These are phyloP conservation scores for Zeuzera pyrina DNA, from an alignment of 2,888 invertebrate species.

Conservation along the genomic window DNA sequence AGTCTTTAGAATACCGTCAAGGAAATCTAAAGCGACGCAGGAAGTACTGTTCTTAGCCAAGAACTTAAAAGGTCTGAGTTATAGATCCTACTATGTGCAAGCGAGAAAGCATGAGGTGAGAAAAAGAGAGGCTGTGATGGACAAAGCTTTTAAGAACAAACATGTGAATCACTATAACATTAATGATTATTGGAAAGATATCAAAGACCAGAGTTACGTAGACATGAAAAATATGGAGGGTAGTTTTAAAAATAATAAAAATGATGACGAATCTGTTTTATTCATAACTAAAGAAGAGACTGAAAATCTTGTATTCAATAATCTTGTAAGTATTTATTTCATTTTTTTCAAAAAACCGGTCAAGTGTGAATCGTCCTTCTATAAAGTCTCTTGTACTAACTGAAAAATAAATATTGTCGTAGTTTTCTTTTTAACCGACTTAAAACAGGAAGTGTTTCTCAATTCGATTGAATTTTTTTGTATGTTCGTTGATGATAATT, in stretches of 20 bases:
- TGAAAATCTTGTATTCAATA: too few species aligned
- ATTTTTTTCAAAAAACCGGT: too few species aligned
- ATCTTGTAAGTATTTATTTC: too few species aligned
- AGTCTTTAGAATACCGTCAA: constrained; percentile 72
- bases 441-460: too few species aligned
- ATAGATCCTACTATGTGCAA: constrained; percentile 73
- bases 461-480: too few species aligned
- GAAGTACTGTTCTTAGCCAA: constrained; percentile 82
- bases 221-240: constrained; percentile 26
- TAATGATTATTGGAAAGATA: constrained; percentile 26
- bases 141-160: constrained; percentile 16
- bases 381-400: too few species aligned
- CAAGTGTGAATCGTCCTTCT: too few species aligned
- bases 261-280: too few species aligned
- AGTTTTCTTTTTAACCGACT: too few species aligned
- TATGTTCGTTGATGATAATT: too few species aligned
- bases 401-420: too few species aligned
- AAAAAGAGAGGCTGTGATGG: constrained; percentile 19
- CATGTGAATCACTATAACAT: constrained; percentile 17
- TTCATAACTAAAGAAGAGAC: too few species aligned
- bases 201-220: constrained; percentile 19
- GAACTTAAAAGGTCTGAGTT: constrained; percentile 78
- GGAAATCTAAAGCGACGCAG: constrained; percentile 74
- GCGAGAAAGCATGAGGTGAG: constrained; percentile 19
- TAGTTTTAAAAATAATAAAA: neutral